Evolutionary conservation across 2,888 invertebrate species (phyloP).

Genomic region (Apantesis nais): DNA sequence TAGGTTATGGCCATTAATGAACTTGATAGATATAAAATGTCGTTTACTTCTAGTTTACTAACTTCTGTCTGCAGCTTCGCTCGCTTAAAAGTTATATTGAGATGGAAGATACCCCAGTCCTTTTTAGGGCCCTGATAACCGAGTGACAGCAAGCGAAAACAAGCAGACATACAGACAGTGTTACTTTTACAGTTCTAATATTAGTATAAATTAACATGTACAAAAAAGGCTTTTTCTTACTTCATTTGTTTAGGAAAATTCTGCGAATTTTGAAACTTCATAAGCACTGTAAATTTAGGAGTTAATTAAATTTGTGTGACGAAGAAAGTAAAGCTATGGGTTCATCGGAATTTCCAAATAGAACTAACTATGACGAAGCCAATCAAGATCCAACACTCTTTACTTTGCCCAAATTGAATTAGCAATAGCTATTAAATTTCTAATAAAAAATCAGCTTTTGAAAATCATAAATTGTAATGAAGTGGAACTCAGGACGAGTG

Average conservation of each 20-base stretch:
- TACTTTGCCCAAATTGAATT: slow-evolving; percentile 16
- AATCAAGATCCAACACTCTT: slow-evolving; percentile 8
- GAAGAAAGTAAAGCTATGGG: not conserved
- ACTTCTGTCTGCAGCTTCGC: not conserved
- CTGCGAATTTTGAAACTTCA: not conserved
- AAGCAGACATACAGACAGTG: not conserved
- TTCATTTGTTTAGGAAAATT: not conserved
- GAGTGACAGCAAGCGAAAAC: not conserved
- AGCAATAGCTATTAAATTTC: slow-evolving; percentile 11
- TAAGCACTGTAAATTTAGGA: not conserved
- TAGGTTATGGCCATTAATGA: not conserved
- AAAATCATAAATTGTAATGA: no score
- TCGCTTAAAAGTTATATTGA: not conserved
- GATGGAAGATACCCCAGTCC: not conserved
- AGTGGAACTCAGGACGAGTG: no score
- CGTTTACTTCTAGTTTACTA: not conserved
- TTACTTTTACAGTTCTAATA: not conserved
- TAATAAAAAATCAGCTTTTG: no score
- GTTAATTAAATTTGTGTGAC: not conserved
- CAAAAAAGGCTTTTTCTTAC: no score
- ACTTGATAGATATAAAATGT: not conserved
- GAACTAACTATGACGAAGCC: not conserved
- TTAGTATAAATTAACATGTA: no score
- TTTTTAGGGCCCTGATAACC: no score
- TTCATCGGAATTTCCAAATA: not conserved